These are phyloP conservation scores for Herminia tarsipennalis DNA, from an alignment of 2,888 invertebrate genomes.

Conservation along the genomic window DNA sequence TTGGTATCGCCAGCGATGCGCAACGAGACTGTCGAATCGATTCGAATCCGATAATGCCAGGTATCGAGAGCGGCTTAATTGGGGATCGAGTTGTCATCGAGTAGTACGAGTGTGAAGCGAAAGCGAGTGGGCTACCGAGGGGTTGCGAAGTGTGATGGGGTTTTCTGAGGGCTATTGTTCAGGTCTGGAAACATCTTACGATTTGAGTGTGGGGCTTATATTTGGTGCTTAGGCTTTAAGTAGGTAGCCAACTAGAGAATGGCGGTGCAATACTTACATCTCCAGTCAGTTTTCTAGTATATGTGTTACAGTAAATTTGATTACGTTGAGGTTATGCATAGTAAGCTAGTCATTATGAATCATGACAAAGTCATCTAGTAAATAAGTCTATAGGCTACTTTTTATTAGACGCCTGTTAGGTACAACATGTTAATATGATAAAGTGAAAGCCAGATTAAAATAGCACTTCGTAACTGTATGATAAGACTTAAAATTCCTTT, in stretches of 20 bases:
- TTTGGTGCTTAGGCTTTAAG: neutral
- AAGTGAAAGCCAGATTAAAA: too few species aligned
- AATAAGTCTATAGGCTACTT: too few species aligned
- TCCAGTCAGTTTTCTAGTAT: too few species aligned
- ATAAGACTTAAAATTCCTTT: too few species aligned
- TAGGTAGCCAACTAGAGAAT: neutral
- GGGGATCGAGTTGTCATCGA: conserved; percentile 61
- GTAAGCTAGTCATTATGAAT: too few species aligned
- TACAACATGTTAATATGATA: too few species aligned
- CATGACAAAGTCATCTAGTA: too few species aligned
- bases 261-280: too few species aligned
- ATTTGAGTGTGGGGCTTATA: neutral
- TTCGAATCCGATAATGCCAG: conserved; percentile 52
- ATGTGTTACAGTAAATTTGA: too few species aligned
- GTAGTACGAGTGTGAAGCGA: conserved; percentile 9
- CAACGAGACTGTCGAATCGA: conserved; percentile 38
- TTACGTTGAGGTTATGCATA: too few species aligned
- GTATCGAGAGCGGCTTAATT: conserved; percentile 74
- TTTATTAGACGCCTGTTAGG: too few species aligned
- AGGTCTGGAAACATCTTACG: conserved; percentile 3
- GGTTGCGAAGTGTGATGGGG: conserved; percentile 1
- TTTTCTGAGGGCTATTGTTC: conserved; percentile 4
- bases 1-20: conserved; percentile 62
- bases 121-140: neutral
- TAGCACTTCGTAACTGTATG: too few species aligned